Conservation (phyloP, 2,113 vertebrate species). For the Octodon degus region DNA sequence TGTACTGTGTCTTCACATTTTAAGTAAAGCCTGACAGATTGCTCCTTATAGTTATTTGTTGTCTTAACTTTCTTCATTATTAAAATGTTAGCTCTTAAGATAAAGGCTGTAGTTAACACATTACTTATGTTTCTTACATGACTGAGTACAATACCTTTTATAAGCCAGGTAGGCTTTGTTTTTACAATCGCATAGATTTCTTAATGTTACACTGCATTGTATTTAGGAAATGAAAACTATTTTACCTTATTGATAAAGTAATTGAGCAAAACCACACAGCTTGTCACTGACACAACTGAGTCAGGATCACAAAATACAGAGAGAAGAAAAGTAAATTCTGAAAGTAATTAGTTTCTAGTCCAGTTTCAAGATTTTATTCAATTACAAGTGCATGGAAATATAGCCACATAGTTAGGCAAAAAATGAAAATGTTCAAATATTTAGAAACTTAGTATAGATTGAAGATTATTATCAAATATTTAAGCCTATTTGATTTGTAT, state of each 20-base stretch:
- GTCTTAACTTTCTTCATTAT: background rate
- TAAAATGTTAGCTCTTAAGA: background rate
- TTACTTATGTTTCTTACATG: background rate
- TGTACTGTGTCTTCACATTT: background rate
- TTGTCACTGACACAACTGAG: background rate
- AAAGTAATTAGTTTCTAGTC: background rate
- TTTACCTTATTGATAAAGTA: background rate
- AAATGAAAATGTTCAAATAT: conserved; percentile 26
- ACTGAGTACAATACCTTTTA: background rate
- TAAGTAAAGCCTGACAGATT: background rate
- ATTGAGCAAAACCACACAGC: background rate
- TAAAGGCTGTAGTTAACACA: background rate
- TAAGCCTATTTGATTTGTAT: conserved; percentile 55
- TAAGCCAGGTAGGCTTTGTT: background rate
- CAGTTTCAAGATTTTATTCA: conserved; percentile 38
- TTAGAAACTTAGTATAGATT: conserved; percentile 30
- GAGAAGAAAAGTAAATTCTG: background rate
- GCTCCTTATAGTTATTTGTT: background rate
- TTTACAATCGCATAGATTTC: background rate
- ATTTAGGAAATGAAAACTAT: background rate
- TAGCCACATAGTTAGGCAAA: background rate
- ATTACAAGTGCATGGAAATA: conserved; percentile 31
- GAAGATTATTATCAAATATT: conserved; percentile 52
- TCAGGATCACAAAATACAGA: background rate
- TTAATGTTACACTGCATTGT: background rate